These are phyloP conservation scores for Timandra comae DNA, from an alignment of 2,888 invertebrate species.

Conservation along the genomic window DNA sequence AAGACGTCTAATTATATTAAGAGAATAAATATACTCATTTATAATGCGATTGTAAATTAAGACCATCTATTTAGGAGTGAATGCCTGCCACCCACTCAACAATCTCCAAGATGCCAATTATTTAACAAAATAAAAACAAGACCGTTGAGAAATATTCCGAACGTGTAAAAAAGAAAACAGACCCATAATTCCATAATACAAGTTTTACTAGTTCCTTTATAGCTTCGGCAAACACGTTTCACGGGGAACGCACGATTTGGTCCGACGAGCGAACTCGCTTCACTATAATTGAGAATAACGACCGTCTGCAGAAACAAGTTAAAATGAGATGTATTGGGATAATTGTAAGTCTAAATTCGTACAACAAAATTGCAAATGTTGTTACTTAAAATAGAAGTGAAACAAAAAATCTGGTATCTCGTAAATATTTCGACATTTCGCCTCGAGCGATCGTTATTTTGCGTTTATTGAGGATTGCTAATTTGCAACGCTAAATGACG, in stretches of 20 bases:
- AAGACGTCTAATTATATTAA: no score
- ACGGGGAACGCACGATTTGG: constrained; percentile 53
- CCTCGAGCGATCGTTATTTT: constrained; percentile 55
- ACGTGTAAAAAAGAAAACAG: constrained; percentile 39
- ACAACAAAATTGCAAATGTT: constrained; percentile 35
- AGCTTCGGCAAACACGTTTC: constrained; percentile 57
- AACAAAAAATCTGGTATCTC: constrained; percentile 55
- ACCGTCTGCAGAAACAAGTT: constrained; percentile 26
- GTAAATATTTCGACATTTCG: constrained; percentile 65
- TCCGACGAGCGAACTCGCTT: constrained; percentile 34
- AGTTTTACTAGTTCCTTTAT: constrained; percentile 62
- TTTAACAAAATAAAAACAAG: constrained; percentile 29
- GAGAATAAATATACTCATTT: no score
- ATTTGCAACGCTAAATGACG: constrained; percentile 50
- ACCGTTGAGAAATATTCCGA: constrained; percentile 25
- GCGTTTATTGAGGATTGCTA: constrained; percentile 58
- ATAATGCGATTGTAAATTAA: no score
- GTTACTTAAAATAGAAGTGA: constrained; percentile 45
- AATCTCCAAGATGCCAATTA: constrained; percentile 16
- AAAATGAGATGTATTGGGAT: constrained; percentile 40
- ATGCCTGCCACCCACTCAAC: no score
- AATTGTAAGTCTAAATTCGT: constrained; percentile 43
- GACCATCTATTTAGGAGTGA: no score
- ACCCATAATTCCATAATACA: constrained; percentile 47
- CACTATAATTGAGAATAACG: constrained; percentile 41